These are phyloP conservation scores for Propithecus perrieri DNA, from an alignment of 2,797 vertebrate genomes.

Conservation along the genomic window DNA sequence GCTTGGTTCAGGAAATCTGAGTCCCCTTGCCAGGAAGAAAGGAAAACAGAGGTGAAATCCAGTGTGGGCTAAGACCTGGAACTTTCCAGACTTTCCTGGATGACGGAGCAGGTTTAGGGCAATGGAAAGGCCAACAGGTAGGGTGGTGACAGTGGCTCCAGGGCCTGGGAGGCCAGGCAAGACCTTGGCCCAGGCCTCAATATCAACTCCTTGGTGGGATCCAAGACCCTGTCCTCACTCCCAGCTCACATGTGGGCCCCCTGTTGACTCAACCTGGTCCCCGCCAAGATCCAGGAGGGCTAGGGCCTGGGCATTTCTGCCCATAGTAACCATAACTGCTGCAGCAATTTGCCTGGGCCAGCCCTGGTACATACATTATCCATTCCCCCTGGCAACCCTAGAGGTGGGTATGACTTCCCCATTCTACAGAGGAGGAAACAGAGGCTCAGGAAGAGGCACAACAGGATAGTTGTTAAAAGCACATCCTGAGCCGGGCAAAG, in stretches of 20 bases:
- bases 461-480: background rate
- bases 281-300: background rate
- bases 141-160: background rate
- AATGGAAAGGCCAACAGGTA: constrained; percentile 65
- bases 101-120: constrained; percentile 65
- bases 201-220: constrained; percentile 66
- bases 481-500: background rate
- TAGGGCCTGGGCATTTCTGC: background rate
- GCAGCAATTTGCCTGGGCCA: background rate
- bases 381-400: background rate
- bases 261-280: background rate
- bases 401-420: background rate
- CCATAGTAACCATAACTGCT: background rate
- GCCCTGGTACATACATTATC: background rate
- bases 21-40: constrained; percentile 68
- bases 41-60: constrained; percentile 78
- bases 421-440: constrained; percentile 24
- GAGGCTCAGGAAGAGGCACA: constrained; percentile 11
- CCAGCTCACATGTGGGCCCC: background rate
- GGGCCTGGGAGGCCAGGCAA: background rate
- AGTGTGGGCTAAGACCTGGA: constrained; percentile 68
- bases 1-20: constrained; percentile 56
- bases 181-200: constrained; percentile 25
- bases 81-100: constrained; percentile 67
- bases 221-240: background rate